Percentiles rank a stretch among this genome's conserved stretches.
These are phyloP conservation scores for Syngnathus floridae DNA, from an alignment of 2,113 vertebrate genomes.

Conservation along the genomic window DNA sequence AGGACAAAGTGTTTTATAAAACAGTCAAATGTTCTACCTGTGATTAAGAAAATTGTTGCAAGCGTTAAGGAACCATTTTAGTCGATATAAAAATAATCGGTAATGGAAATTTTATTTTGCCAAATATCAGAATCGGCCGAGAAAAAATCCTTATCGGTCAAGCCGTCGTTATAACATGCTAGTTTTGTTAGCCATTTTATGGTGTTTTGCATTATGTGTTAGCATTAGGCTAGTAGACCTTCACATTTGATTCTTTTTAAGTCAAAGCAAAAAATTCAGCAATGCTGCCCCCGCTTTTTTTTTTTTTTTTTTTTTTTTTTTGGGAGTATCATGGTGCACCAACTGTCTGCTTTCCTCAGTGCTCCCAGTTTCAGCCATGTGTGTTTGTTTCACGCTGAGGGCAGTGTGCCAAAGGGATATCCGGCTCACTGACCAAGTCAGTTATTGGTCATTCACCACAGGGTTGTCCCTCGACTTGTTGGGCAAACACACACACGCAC, in stretches of 20 bases:
- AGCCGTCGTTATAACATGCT: not conserved
- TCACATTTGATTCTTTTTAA: too few relatives aligned
- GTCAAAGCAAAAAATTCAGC: not conserved
- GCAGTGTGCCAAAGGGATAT: constrained; percentile 51
- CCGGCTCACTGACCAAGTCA: constrained; percentile 47
- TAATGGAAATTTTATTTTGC: too few relatives aligned
- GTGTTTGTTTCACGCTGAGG: constrained; percentile 37
- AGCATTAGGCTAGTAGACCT: not conserved
- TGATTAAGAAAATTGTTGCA: too few relatives aligned
- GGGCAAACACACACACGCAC: not conserved
- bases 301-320: constrained; percentile 7
- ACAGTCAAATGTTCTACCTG: too few relatives aligned
- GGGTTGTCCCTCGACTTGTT: constrained; percentile 38
- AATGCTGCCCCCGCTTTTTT: constrained; percentile 10
- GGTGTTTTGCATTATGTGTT: not conserved
- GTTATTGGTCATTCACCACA: constrained; percentile 51
- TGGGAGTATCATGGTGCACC: constrained; percentile 15
- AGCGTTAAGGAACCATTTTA: too few relatives aligned
- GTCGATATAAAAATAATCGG: too few relatives aligned
- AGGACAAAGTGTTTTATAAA: too few relatives aligned
- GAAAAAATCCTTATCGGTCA: too few relatives aligned
- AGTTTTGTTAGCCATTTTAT: not conserved
- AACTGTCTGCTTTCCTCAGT: constrained; percentile 40
- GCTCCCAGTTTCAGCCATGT: constrained; percentile 32
- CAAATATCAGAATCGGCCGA: too few relatives aligned